Conservation (phyloP, 2,888 invertebrate genomes). For the Dioctria linearis region DNA sequence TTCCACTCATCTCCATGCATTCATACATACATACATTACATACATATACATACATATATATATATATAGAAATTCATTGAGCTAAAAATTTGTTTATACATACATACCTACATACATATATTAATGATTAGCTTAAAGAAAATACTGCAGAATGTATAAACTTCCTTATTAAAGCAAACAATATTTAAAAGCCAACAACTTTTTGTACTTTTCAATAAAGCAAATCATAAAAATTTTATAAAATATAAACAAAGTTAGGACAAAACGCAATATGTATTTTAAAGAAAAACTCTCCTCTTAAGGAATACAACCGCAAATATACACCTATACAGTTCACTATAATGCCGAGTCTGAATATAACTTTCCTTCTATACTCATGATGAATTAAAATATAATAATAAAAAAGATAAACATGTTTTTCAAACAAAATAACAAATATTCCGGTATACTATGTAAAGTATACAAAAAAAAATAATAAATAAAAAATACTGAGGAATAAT, state of each 20-base stretch:
- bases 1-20: too few relatives aligned
- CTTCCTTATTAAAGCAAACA: slow-evolving; percentile 38
- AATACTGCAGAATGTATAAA: slow-evolving; percentile 14
- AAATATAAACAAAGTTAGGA: slow-evolving; percentile 1
- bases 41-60: too few relatives aligned
- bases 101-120: too few relatives aligned
- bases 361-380: slow-evolving; percentile 28
- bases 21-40: too few relatives aligned
- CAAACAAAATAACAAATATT: slow-evolving; percentile 16
- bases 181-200: slow-evolving; percentile 21
- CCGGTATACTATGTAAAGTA: slow-evolving; percentile 14
- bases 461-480: neutral
- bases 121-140: slow-evolving; percentile 19
- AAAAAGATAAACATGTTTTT: slow-evolving; percentile 4
- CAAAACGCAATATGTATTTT: slow-evolving; percentile 3
- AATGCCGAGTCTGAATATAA: slow-evolving; percentile 16
- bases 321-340: neutral
- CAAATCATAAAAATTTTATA: slow-evolving; percentile 22
- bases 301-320: neutral
- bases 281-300: slow-evolving; percentile 16
- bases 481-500: slow-evolving; percentile 24
- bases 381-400: neutral
- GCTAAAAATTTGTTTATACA: neutral
- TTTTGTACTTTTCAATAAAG: slow-evolving; percentile 46
- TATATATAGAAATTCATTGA: neutral